Evolutionary conservation across 2,888 invertebrate species (phyloP).

Genomic region (Trissonchulus latispiculum): DNA sequence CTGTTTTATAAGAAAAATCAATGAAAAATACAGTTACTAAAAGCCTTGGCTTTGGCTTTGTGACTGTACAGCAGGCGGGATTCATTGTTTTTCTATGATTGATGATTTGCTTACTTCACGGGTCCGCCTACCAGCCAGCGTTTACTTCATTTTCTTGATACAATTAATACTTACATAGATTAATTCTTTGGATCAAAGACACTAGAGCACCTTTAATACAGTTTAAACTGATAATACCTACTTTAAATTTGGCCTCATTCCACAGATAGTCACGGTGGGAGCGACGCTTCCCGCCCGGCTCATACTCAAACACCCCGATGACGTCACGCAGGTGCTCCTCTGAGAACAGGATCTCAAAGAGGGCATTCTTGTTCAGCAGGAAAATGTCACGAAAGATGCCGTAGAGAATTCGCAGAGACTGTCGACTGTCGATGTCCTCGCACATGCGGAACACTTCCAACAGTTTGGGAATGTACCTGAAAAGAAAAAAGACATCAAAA

Average conservation of each 20-base stretch:
- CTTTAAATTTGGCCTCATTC: conserved; percentile 61
- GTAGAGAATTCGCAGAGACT: conserved; percentile 83
- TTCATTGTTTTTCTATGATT: too few relatives aligned
- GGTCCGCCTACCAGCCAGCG: too few relatives aligned
- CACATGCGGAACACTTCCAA: conserved; percentile 90
- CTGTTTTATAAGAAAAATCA: too few relatives aligned
- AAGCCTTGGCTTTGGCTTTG: too few relatives aligned
- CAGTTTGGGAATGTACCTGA: conserved; percentile 74
- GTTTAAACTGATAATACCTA: too few relatives aligned
- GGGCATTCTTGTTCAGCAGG: conserved; percentile 87
- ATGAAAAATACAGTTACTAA: too few relatives aligned
- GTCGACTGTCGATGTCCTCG: conserved; percentile 88
- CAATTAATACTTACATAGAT: too few relatives aligned
- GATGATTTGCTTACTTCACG: too few relatives aligned
- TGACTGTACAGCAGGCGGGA: too few relatives aligned
- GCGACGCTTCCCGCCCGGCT: conserved; percentile 57
- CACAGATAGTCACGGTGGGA: conserved; percentile 90
- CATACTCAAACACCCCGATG: conserved; percentile 95
- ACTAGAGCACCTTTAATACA: too few relatives aligned
- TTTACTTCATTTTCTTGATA: too few relatives aligned
- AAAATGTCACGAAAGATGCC: conserved; percentile 98
- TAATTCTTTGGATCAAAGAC: too few relatives aligned
- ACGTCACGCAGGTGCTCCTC: conserved; percentile 92
- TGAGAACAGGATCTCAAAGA: conserved; percentile 88
- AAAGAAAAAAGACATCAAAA: conserved; percentile 19